Base-by-base conservation (phyloP, 2,888 invertebrate genomes). In the Aspidiotus destructor region DNA sequence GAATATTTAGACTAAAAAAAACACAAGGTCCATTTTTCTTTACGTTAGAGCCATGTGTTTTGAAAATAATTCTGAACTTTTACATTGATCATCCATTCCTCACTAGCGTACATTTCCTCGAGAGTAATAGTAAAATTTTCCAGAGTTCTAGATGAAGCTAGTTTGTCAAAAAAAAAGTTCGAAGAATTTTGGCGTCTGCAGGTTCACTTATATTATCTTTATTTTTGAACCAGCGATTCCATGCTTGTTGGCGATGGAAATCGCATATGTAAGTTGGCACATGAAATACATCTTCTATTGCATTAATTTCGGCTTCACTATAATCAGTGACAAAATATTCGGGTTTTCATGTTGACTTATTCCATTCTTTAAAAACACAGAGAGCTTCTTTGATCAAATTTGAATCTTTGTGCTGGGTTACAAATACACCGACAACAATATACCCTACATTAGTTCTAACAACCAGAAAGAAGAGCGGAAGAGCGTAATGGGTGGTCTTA, bases 231-330 rank as follows among this genome's bases (percentile, higher is more conserved):
- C 60, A 60, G 8, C 60, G 41, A 6, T 8, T 7, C 60, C 60
- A 60, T 10, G 60, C 60, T 60, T 60, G 60, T 41, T 41, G 41
- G 6, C 60, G 9, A 13, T 60, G 60, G 41, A 60, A 60, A 60
- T 41, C 41, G 15, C 60, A 60, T 9, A 60, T 60, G 9, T 60
- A 41, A 5, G 41, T n/a, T 10, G 60, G 41, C 3, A 8, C 11
- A 7, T 60, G 28, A n/a, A 41, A 60, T 7, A 8, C 7, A 5
- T 13, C 6, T 8, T 7, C 41, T 8, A 60, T 60, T 3, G 60
- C 60, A 41, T 60, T 60, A 8, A 60, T 60, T 60, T 60, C 41
- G 11, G 60, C 60, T 3, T 41, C 60, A 60, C 60, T 41, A 60
- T 60, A 60, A 60, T 60, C 60, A 3, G 15, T 41, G 13, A 60